Conservation (phyloP, 2,797 vertebrate genomes). For the Sebastes matsubarae region DNA sequence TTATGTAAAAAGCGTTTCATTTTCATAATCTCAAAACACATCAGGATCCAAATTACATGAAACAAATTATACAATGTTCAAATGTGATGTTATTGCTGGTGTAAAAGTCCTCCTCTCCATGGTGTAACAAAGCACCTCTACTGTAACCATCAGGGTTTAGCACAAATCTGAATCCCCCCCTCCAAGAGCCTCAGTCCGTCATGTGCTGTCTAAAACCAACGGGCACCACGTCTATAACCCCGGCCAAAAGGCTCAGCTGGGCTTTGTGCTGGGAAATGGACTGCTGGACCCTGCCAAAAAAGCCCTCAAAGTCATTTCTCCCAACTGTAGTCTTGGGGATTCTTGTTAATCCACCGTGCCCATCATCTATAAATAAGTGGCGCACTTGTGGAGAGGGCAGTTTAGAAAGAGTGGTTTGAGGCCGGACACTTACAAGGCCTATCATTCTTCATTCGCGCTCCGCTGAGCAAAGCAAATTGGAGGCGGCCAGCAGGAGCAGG, state of each 20-base stretch:
- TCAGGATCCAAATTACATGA: neutral
- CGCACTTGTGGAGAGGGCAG: conserved; percentile 59
- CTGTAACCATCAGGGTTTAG: conserved; percentile 35
- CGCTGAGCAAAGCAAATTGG: conserved; percentile 72
- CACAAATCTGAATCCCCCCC: conserved; percentile 28
- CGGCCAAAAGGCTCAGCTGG: conserved; percentile 74
- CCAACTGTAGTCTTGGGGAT: conserved; percentile 73
- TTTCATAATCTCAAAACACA: neutral
- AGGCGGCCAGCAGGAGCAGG: conserved; percentile 56
- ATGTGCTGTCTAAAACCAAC: conserved; percentile 54
- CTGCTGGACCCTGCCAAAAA: conserved; percentile 71
- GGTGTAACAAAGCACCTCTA: conserved; percentile 17
- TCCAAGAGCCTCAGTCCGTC: conserved; percentile 47
- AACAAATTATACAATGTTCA: neutral
- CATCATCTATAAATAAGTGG: conserved; percentile 79
- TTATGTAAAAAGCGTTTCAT: neutral
- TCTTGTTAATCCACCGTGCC: conserved; percentile 76
- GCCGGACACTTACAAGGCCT: conserved; percentile 62
- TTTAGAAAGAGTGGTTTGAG: conserved; percentile 63
- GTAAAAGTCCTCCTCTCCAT: conserved; percentile 12
- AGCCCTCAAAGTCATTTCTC: conserved; percentile 75
- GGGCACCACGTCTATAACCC: conserved; percentile 51
- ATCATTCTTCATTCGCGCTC: conserved; percentile 77
- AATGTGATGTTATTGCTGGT: neutral
- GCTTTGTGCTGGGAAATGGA: conserved; percentile 72